These are phyloP conservation scores for Zhengitettix transpicula DNA, from an alignment of 2,888 invertebrate genomes.

Conservation along the genomic window DNA sequence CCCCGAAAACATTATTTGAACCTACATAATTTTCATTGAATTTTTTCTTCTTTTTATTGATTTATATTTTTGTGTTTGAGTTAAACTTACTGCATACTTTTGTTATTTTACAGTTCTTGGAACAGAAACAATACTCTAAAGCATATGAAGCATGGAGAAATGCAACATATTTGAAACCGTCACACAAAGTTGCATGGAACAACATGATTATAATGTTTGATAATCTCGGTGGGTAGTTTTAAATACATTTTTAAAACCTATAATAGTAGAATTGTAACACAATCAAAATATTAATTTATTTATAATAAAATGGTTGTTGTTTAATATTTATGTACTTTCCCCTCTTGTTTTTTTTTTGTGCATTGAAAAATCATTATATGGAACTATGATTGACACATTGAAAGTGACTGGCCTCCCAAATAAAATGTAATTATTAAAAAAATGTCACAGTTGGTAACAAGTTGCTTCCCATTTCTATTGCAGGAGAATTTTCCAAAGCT, in stretches of 20 bases:
- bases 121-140: slow-evolving; percentile 49
- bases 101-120: slow-evolving; percentile 48
- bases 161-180: slow-evolving; percentile 59
- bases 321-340: no score
- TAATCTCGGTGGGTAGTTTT: slow-evolving; percentile 39
- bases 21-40: neutral
- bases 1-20: neutral
- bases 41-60: neutral
- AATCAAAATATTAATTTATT: no score
- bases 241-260: no score
- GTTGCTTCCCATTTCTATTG: neutral
- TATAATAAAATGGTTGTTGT: no score
- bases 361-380: no score
- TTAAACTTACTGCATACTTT: neutral
- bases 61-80: neutral
- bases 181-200: slow-evolving; percentile 78
- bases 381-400: no score
- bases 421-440: no score
- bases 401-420: no score
- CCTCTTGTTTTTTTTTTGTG: no score
- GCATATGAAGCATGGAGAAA: slow-evolving; percentile 71
- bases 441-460: no score
- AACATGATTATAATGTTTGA: slow-evolving; percentile 77
- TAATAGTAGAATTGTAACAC: no score
- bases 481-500: slow-evolving; percentile 50